Base-by-base conservation (phyloP, 2,888 invertebrate genomes). In the Hipparchia sbordonii region DNA sequence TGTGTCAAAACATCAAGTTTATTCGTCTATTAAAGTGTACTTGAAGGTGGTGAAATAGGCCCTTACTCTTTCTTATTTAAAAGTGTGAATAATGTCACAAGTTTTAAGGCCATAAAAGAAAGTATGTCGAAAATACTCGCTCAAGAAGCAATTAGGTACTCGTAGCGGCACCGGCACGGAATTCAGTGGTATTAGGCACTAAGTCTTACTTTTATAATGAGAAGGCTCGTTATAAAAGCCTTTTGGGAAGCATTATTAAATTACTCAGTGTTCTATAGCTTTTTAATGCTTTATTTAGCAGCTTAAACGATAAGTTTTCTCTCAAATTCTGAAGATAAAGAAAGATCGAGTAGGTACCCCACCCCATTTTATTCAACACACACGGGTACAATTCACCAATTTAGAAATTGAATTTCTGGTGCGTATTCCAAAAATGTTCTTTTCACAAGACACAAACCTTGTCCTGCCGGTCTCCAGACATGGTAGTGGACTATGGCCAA, bases 131-230 rank as follows among this genome's bases (percentile, higher is more conserved):
- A 68, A 51, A 57, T 23, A 46, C 23, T 45, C 60, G 51, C n/a
- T 61, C 61, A 69, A 69, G 69, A 51, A 52, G 69, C 69, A 61
- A 69, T 69, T 69, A 69, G n/a, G 52, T n/a, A 60, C 69, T 69
- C 39, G 60, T 52, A 61, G 69, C 52, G 23, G 60, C 39, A 69
- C 69, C 51, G 61, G 69, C 69, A 33, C 60, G n/a, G 52, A 61
- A 52, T 52, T 61, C 60, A 69, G 69, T 61, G 51, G 60, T 52
- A 52, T 60, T 39, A 69, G 60, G 69, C 60, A 69, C 60, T 69
- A 61, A 69, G 60, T 39, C 61, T 33, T 69, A 61, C 69, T 69
- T 69, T 52, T 61, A 69, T 61, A 69, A 68, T 67, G 59, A 67
- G 57, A 48, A 23, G 60, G 48, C 46, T 69, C 52, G 39, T 69